Base-by-base conservation (phyloP, 2,113 vertebrate species). In the Actenoides lindsayi region DNA sequence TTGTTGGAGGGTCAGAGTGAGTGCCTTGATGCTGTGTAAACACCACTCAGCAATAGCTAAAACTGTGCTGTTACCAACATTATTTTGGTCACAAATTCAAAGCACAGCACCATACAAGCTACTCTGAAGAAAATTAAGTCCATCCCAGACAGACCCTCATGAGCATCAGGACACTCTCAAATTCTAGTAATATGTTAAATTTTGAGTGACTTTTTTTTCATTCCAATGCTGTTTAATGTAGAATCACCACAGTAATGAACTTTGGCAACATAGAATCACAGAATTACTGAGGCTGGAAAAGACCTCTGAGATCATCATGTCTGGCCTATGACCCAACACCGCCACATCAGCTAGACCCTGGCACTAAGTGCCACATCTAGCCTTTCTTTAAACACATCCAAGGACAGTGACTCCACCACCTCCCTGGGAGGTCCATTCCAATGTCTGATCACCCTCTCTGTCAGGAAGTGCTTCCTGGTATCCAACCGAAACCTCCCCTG, bases 21-120 rank as follows among this genome's bases (percentile, higher is more conserved):
- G 33, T 16, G 10, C 9, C 56, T 21, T 56, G 12, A 9, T 3
- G 1, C 5, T 46, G 6, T 25, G 4, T 16, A 82, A 69, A 39
- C 5, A 7, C 6, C 73, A n/a, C 7, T 70, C 11, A 68, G 13
- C 13, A 31, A 35, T 3, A 69, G 2, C 5, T 44, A 31, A 31
- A 77, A 51, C 11, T 27, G 11, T 27, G 5, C 8, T 85, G 28
- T 53, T 76, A 30, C 10, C 21, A 16, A 13, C 4, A 17, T 16
- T 44, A 20, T 27, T 70, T 65, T 48, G 6, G 10, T 71, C 10
- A 21, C 13, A 63, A 14, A 71, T 30, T 37, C 27, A 78, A 88
- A 88, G 9, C 13, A 64, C 2, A 60, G 13, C 8, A 42, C 7
- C 2, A 2, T 13, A 46, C 0, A 0, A 70, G 4, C 7, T 4